Conservation (phyloP, 2,113 vertebrate genomes). For the Rhinopomastus cyanomelas region DNA sequence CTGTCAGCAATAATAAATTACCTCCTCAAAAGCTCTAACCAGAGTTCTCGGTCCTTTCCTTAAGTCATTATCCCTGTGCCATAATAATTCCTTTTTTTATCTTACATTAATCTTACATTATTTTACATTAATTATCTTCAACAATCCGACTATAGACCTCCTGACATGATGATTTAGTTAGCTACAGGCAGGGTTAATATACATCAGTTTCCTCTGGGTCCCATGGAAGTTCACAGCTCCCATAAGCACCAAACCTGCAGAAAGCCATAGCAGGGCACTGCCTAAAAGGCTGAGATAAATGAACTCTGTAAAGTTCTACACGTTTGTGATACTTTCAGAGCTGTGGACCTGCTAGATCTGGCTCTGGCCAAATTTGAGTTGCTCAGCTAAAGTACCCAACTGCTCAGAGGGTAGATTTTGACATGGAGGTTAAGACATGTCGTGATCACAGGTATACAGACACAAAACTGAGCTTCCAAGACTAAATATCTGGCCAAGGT, state of each 20-base stretch:
- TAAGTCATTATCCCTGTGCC: no score
- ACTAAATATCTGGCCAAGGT: not conserved
- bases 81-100: not conserved
- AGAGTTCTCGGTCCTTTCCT: no score
- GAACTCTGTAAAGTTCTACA: not conserved
- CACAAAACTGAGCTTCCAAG: not conserved
- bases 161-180: not conserved
- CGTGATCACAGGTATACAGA: not conserved
- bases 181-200: not conserved
- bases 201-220: not conserved
- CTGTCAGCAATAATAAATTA: no score
- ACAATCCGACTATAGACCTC: not conserved
- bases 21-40: no score
- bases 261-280: not conserved
- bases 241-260: not conserved
- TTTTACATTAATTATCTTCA: not conserved
- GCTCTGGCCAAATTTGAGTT: not conserved
- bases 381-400: not conserved
- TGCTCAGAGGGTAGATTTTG: not conserved
- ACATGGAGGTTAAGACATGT: not conserved
- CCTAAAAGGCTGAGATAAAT: not conserved
- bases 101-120: no score
- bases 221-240: not conserved
- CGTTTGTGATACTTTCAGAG: not conserved
- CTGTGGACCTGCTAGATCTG: not conserved